Percentiles rank a stretch among this genome's conserved stretches.
phyloP scores from a whole-genome alignment of 2,113 vertebrate genomes.

The Centropus unirufus region DNA sequence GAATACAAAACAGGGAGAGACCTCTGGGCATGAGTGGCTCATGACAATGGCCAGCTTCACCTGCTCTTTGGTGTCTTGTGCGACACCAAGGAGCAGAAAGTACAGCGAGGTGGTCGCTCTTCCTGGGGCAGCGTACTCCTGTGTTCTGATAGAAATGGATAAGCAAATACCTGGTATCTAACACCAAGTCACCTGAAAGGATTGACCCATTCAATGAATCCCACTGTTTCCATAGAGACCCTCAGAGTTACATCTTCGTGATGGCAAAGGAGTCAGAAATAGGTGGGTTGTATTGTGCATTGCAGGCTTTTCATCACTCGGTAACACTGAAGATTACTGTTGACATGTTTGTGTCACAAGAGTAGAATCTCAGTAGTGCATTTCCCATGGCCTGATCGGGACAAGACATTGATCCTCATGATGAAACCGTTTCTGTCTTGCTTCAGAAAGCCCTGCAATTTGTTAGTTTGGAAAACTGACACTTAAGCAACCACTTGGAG shows the following conservation, averaged over 20 bases:
- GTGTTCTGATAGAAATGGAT: background rate
- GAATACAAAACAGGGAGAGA: background rate
- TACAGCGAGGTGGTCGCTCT: background rate
- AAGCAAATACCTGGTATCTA: background rate
- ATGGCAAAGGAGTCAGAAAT: constrained; percentile 20
- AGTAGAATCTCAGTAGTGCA: background rate
- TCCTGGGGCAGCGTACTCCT: background rate
- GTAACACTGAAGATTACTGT: background rate
- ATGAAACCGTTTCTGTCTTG: background rate
- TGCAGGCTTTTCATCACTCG: background rate
- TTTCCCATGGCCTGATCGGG: background rate
- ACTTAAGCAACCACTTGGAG: background rate
- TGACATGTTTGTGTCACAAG: background rate
- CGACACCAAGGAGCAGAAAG: background rate
- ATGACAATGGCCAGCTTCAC: background rate
- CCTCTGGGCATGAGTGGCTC: background rate
- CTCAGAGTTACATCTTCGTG: background rate
- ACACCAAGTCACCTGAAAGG: background rate
- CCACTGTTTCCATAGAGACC: constrained; percentile 35
- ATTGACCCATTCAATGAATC: background rate
- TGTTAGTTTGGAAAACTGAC: background rate
- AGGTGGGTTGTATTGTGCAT: background rate
- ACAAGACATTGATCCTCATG: background rate
- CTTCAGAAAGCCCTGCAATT: background rate
- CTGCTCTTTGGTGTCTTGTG: background rate